These are phyloP conservation scores for Lepidotrigona ventralis DNA, from an alignment of 1,140 invertebrate genomes.

Conservation along the genomic window DNA sequence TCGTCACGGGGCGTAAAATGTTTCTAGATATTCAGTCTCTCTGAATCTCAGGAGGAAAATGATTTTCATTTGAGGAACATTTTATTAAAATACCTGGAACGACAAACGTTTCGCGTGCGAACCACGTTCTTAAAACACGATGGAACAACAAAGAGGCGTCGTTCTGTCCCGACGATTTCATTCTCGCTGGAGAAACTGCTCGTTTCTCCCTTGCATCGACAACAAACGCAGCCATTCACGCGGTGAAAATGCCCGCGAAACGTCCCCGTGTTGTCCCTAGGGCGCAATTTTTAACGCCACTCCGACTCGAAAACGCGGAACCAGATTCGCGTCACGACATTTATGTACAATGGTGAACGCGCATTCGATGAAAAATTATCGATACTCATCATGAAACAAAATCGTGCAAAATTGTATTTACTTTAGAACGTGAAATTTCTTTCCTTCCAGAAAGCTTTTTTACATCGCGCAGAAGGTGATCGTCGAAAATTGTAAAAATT, in stretches of 20 bases:
- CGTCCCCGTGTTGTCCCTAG: slow-evolving; percentile 6
- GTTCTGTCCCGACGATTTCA: background rate
- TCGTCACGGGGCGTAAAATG: background rate
- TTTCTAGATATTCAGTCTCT: background rate
- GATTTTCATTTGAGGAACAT: background rate
- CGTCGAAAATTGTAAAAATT: no score
- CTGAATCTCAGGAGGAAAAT: no score
- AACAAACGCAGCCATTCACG: slow-evolving; percentile 8
- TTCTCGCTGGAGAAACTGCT: background rate
- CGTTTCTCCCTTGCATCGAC: background rate
- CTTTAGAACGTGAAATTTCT: no score
- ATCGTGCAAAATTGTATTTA: no score
- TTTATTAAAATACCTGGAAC: background rate
- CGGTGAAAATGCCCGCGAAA: background rate
- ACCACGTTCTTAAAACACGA: background rate
- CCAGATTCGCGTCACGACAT: slow-evolving; percentile 52
- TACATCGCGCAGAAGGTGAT: no score
- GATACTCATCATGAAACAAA: no score
- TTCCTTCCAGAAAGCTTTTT: no score
- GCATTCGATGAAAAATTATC: no score
- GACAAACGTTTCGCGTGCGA: no score
- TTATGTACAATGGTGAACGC: background rate
- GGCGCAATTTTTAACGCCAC: slow-evolving; percentile 44
- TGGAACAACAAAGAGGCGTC: background rate
- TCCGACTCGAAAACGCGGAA: slow-evolving; percentile 17